Conservation (phyloP, 30 jellyfish, hydroid and myxozoan species). For the Pseudorhiza aurosa region DNA sequence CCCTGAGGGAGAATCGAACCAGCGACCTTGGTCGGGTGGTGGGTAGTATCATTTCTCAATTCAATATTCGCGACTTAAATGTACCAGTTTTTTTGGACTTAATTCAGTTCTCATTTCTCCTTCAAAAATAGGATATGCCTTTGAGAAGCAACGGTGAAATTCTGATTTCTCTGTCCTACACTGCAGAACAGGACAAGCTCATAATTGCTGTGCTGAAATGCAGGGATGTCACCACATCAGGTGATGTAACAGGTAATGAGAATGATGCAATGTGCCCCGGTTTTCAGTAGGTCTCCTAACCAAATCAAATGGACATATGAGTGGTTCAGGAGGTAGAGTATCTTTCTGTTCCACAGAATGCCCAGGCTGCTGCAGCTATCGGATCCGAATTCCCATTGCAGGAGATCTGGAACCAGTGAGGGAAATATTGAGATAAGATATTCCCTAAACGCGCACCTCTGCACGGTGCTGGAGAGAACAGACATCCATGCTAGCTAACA, state of each 20-base stretch:
- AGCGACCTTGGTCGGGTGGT: no score
- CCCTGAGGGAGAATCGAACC: no score
- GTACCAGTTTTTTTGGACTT: no score
- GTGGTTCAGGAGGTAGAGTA: no score
- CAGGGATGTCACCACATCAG: conserved; percentile 48
- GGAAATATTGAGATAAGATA: neutral
- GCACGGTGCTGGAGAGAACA: neutral
- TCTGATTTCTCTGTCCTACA: conserved; percentile 54
- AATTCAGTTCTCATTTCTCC: no score
- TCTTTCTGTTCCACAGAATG: neutral
- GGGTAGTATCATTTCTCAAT: no score
- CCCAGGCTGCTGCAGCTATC: no score
- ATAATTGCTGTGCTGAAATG: conserved; percentile 55
- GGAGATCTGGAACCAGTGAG: neutral
- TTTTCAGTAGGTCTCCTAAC: no score
- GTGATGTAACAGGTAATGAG: conserved; percentile 61
- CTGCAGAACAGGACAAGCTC: conserved; percentile 57
- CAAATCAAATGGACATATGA: no score
- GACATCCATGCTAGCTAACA: neutral
- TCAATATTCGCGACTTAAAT: no score
- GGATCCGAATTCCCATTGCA: neutral
- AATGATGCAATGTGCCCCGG: no score
- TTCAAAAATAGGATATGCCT: conserved; percentile 67
- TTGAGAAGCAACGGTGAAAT: conserved; percentile 57
- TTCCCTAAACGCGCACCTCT: neutral